Base-by-base conservation (phyloP, 1,140 invertebrate species). In the Homalodisca vitripennis region DNA sequence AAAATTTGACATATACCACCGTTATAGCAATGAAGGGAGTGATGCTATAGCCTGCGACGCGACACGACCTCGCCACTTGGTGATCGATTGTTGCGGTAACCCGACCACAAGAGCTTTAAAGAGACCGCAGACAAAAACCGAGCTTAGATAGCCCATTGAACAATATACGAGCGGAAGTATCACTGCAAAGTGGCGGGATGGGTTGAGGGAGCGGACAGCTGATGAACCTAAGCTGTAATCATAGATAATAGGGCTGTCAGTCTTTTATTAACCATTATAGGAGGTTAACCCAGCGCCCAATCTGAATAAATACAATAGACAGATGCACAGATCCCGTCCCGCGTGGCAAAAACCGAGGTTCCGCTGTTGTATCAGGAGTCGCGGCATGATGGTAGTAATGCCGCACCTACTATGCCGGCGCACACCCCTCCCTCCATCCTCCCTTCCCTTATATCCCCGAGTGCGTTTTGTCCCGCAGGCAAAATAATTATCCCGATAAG, bases 261-360 rank as follows among this genome's bases (percentile, higher is more conserved):
- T 6, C 26, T 26, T 60, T 60, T 60, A 60, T 60, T 60, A 60
- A 60, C 55, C 29, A 53, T 53, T 41, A 53, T 12, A 53, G 48
- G 12, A 27, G 55, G 55, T 60, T 60, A 60, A 60, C 55, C 55
- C 27, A 22, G 27, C 22, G 55, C 12, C 10, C 55, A 6, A 60
- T 60, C 55, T 60, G 55, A 60, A 60, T 60, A 60, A 60, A 60
- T 24, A 60, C 55, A 60, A 60, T 60, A 27, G 55, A 26, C 55
- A 60, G 55, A 60, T 60, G 55, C 26, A 26, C 55, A 17, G 34
- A 41, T 17, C 34, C 34, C 34, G 6, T 41, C 6, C 34, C 34
- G 34, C 34, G n/a, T 41, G 34, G 34, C 34, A 41, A 41, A 41
- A 41, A 41, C 34, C 34, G 6, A 10, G 6, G 17, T 17, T 17